Evolutionary conservation across 1,140 invertebrate genomes (phyloP), one percentile per base, ranked within the genome.

Genomic region (Musca vetustissima): DNA sequence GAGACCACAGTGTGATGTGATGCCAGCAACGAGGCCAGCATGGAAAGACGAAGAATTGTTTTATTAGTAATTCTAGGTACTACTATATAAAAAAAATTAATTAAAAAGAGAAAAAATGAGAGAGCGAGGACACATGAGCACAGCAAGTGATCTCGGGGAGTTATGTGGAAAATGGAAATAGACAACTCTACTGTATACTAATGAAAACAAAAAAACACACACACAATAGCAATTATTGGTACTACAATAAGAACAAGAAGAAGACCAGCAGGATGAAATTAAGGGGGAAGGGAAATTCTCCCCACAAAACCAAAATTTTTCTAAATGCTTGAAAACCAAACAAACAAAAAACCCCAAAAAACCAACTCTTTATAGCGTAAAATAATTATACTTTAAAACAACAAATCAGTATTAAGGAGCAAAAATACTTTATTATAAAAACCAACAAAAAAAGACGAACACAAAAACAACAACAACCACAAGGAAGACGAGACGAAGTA

Each of bases 1-100:
- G 92, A 93, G 84, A 93, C 92, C 75, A 93, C 92, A 71, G 92
- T 94, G 85, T 94, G 88, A 89, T 84, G 77, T 82, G 76, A 74
- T 66, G 68, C 24, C 68, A 22, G 48, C n/a, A 64, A 64, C 43
- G 67, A 61, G 25, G 19, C 19, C 25, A 32, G 32, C 24, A 15
- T 57, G 15, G 21, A 43, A 19, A 28, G 66, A 47, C 32, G 67
- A 36, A 61, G 67, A 65, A 49, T 48, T 65, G 47, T 49, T 65
- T 65, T 49, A 65, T 48, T 49, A 52, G 22, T 21, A 65, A 65
- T 49, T 65, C 21, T 65, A 65, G 48, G 49, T 52, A 64, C 67
- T 48, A 64, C 25, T 61, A 67, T n/a, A 59, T 47, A 47, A 67
- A 47, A 15, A 24, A 50, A 55, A 53, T 14, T 11, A 49, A 19